Evolutionary conservation across 2,888 invertebrate genomes (phyloP).

Genomic region (Drosophila testacea): DNA sequence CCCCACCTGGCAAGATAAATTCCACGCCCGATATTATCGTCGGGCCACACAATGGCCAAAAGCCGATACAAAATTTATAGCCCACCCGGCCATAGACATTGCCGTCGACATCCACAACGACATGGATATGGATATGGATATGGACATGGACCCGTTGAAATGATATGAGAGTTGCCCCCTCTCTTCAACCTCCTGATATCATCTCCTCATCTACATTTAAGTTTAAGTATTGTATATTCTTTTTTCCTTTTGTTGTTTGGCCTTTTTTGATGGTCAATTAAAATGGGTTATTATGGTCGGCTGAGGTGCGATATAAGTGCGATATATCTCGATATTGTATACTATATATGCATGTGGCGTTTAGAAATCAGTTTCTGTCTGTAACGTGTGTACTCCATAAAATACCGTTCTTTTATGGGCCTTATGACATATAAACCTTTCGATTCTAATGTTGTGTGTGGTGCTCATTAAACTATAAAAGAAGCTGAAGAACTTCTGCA

Average conservation of each 20-base stretch:
- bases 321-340: conserved; percentile 30
- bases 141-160: conserved; percentile 72
- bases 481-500: conserved; percentile 51
- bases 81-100: conserved; percentile 46
- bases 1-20: conserved; percentile 74
- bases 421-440: conserved; percentile 55
- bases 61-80: conserved; percentile 79
- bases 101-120: conserved; percentile 12
- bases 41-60: conserved; percentile 77
- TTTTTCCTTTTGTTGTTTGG: conserved; percentile 15
- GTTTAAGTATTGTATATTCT: conserved; percentile 22
- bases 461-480: conserved; percentile 70
- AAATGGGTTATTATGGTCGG: conserved; percentile 69
- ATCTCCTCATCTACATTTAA: conserved; percentile 35
- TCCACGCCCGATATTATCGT: conserved; percentile 76
- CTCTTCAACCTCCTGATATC: conserved; percentile 5
- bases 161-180: conserved; percentile 58
- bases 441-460: conserved; percentile 52
- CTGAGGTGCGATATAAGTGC: conserved; percentile 66
- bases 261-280: conserved; percentile 74
- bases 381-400: conserved; percentile 51
- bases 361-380: conserved; percentile 64
- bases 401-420: conserved; percentile 71
- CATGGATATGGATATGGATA: neutral
- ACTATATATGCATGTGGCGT: conserved; percentile 56